phyloP scores from a whole-genome alignment of 2,797 vertebrate species.

The Muscicapa comitata region DNA sequence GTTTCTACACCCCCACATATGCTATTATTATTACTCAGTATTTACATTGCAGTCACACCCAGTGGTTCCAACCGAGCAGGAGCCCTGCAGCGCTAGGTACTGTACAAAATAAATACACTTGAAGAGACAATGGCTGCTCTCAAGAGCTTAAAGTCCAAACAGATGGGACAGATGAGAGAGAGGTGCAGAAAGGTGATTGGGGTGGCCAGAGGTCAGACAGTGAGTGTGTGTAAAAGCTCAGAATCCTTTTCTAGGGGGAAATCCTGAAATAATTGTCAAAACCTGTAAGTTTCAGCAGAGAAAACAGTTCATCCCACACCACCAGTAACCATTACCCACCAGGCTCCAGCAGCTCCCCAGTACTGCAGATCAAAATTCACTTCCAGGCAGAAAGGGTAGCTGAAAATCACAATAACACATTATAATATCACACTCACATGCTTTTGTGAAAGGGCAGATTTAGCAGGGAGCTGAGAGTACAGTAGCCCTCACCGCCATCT shows the following conservation, averaged over 20 bases:
- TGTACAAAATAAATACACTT: conserved; percentile 43
- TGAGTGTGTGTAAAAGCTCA: background rate
- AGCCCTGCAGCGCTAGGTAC: conserved; percentile 26
- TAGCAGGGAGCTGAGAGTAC: background rate
- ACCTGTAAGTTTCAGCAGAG: background rate
- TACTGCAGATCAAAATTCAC: background rate
- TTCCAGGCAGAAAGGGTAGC: background rate
- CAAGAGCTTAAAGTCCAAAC: conserved; percentile 1
- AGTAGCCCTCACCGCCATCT: background rate
- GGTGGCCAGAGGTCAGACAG: background rate
- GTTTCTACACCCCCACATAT: conserved; percentile 68
- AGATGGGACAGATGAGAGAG: conserved; percentile 6
- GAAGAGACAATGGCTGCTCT: conserved; percentile 27
- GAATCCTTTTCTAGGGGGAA: background rate
- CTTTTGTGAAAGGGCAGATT: conserved; percentile 12
- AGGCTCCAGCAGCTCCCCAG: background rate
- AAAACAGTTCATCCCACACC: background rate
- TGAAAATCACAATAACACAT: conserved; percentile 19
- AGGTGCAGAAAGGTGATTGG: background rate
- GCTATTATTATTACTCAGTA: conserved; percentile 67
- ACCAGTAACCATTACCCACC: background rate
- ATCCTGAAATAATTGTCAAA: background rate
- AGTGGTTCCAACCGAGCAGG: conserved; percentile 47
- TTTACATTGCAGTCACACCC: conserved; percentile 66
- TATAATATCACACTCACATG: background rate